These are phyloP conservation scores for Dryoscopus gambensis DNA, from an alignment of 2,113 vertebrate genomes.

Conservation along the genomic window DNA sequence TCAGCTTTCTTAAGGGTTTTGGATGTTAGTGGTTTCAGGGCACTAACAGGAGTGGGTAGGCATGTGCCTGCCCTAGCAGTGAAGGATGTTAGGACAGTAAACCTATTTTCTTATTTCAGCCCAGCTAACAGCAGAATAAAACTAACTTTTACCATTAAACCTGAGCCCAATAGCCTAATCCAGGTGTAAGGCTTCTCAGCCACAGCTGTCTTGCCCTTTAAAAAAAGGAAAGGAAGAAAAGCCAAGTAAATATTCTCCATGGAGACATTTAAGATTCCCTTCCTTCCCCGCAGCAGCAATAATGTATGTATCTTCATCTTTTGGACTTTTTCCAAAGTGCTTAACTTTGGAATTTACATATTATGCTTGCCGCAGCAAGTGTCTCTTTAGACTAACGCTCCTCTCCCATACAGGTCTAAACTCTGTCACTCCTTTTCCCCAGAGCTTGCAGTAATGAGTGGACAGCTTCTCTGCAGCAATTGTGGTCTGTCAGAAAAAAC, in stretches of 20 bases:
- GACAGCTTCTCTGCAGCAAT: slow-evolving; percentile 48
- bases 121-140: neutral
- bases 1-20: neutral
- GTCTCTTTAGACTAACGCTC: neutral
- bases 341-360: slow-evolving; percentile 51
- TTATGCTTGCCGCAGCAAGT: slow-evolving; percentile 48
- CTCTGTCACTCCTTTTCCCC: slow-evolving; percentile 36
- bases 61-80: neutral
- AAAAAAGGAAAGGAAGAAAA: neutral
- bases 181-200: neutral
- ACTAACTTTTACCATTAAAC: neutral
- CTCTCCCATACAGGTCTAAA: neutral
- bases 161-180: neutral
- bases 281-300: slow-evolving; percentile 18
- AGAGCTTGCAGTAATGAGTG: slow-evolving; percentile 18
- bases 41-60: neutral
- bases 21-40: neutral
- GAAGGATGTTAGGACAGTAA: neutral
- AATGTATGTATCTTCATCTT: slow-evolving; percentile 45
- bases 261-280: slow-evolving; percentile 20
- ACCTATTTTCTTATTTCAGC: neutral
- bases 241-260: neutral
- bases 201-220: neutral
- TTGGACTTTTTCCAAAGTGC: slow-evolving; percentile 43
- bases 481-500: slow-evolving; percentile 60